Percentiles rank a stretch among this genome's conserved stretches.
phyloP scores from a whole-genome alignment of 1,140 invertebrate species.

The Coptotermes formosanus region DNA sequence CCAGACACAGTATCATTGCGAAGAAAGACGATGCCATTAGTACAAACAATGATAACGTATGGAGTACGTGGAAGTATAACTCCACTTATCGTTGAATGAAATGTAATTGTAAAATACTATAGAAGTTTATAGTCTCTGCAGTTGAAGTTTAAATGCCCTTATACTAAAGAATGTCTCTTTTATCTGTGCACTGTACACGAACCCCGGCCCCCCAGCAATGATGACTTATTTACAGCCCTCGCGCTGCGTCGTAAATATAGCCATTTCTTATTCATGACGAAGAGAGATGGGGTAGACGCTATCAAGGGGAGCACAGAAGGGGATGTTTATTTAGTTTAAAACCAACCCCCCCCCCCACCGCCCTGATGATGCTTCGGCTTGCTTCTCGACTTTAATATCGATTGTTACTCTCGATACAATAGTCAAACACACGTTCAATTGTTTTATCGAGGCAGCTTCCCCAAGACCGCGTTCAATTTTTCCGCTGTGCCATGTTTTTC shows the following conservation, averaged over 20 bases:
- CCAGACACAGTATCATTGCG: no score
- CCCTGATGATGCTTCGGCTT: neutral
- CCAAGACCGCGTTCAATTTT: neutral
- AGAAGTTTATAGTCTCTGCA: no score
- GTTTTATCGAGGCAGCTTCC: neutral
- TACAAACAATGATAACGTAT: no score
- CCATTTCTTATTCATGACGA: conserved; percentile 1
- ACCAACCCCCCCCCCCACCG: neutral
- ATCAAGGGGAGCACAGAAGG: conserved; percentile 9
- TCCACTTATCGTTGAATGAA: no score
- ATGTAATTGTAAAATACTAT: no score
- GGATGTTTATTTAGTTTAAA: conserved; percentile 19
- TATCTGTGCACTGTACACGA: neutral
- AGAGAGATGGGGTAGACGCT: conserved; percentile 7
- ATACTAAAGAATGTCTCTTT: no score
- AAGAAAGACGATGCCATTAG: no score
- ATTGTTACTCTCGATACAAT: conserved; percentile 4
- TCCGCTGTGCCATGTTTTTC: neutral
- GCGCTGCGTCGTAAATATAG: neutral
- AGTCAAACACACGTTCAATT: conserved; percentile 7
- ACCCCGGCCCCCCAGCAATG: neutral
- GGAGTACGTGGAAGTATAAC: no score
- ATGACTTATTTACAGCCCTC: conserved; percentile 1
- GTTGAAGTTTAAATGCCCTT: no score
- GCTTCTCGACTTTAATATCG: neutral